Evolutionary conservation across 2,113 vertebrate genomes (phyloP).

Genomic region (Heloderma charlesbogerti): DNA sequence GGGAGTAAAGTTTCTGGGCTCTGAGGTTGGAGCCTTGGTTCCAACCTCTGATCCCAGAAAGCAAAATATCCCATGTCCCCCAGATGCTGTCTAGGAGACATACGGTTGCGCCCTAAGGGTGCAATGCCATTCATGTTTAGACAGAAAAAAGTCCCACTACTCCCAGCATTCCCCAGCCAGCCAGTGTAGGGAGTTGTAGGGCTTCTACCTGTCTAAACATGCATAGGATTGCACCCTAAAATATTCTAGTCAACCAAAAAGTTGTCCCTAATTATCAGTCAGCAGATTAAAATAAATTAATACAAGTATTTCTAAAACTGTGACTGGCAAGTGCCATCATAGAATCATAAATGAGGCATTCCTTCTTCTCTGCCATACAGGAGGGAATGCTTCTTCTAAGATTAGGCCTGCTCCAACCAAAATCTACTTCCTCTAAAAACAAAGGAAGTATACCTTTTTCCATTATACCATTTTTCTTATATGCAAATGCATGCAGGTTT

Average conservation of each 20-base stretch:
- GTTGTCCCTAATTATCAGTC: not conserved
- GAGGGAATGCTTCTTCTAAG: not conserved
- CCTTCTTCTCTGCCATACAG: not conserved
- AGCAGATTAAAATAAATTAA: not conserved
- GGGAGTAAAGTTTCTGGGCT: no score
- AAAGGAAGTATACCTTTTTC: not conserved
- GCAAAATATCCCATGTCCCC: no score
- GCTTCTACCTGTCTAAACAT: no score
- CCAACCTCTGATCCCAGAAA: no score
- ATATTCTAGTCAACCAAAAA: not conserved
- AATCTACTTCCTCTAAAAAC: not conserved
- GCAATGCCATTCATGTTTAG: no score
- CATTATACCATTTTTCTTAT: not conserved
- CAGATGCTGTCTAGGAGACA: no score
- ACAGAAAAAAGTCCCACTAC: no score
- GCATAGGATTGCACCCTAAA: not conserved
- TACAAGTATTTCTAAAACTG: not conserved
- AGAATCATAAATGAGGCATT: not conserved
- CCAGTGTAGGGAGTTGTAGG: no score
- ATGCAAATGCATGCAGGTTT: not conserved
- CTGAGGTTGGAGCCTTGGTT: no score
- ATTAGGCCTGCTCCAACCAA: not conserved
- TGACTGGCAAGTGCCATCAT: not conserved
- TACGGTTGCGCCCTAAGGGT: no score
- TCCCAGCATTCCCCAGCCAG: no score